Percentiles rank a stretch among this genome's conserved stretches.
phyloP scores from a whole-genome alignment of 2,888 invertebrate genomes.

The Amaurobius ferox region DNA sequence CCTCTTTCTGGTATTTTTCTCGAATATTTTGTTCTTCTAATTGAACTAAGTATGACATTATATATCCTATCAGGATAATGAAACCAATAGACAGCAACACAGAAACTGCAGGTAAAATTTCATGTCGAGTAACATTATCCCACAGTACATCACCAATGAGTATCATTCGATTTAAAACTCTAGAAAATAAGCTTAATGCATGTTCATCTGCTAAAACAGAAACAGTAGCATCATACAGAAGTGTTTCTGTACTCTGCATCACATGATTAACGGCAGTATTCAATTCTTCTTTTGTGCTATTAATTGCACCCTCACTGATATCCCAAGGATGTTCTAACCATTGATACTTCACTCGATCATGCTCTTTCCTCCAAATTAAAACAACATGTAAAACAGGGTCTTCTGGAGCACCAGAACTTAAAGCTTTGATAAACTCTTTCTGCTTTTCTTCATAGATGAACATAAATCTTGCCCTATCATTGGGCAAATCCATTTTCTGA shows the following conservation, averaged over 20 bases:
- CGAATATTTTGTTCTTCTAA: conserved; percentile 81
- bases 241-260: conserved; percentile 84
- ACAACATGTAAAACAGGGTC: conserved; percentile 87
- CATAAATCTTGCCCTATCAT: conserved; percentile 81
- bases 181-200: conserved; percentile 84
- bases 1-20: conserved; percentile 76
- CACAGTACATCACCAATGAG: conserved; percentile 85
- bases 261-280: conserved; percentile 85
- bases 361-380: conserved; percentile 92
- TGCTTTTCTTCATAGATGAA: conserved; percentile 91
- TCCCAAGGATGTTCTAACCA: conserved; percentile 86
- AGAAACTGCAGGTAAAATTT: conserved; percentile 87
- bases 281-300: conserved; percentile 80
- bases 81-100: conserved; percentile 87
- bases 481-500: conserved; percentile 79
- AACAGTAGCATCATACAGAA: conserved; percentile 88
- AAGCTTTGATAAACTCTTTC: conserved; percentile 87
- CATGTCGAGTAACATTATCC: conserved; percentile 86
- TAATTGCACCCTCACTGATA: conserved; percentile 77
- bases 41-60: conserved; percentile 89
- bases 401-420: conserved; percentile 80
- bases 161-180: conserved; percentile 83
- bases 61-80: conserved; percentile 87
- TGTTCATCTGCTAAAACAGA: conserved; percentile 84
- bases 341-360: conserved; percentile 91